Conservation (phyloP, 2,888 invertebrate genomes). For the Germaria angustata region DNA sequence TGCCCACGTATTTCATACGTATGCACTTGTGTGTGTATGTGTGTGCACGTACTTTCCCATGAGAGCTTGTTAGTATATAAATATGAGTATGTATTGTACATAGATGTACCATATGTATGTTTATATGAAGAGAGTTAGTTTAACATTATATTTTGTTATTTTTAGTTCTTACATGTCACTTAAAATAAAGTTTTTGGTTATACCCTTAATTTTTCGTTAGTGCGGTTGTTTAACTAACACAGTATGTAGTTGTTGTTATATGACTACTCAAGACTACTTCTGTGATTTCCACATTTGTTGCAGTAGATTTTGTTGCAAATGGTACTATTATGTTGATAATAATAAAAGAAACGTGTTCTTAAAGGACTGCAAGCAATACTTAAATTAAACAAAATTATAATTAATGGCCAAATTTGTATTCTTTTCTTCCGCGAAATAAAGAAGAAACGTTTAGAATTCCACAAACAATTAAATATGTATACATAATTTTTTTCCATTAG, state of each 20-base stretch:
- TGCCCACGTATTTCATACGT: no score
- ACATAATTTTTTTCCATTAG: neutral
- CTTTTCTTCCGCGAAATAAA: no score
- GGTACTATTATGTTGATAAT: conserved; percentile 1
- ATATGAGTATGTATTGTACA: neutral
- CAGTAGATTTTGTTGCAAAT: conserved; percentile 6
- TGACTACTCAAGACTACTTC: conserved; percentile 54
- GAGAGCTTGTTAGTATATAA: neutral
- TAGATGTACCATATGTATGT: neutral
- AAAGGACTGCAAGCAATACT: conserved; percentile 31
- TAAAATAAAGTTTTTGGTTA: conserved; percentile 57
- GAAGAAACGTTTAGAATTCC: neutral
- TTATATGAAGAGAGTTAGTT: conserved; percentile 36
- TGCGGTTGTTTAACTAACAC: conserved; percentile 8
- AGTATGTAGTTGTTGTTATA: conserved; percentile 36
- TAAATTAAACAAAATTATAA: conserved; percentile 60
- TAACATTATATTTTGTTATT: conserved; percentile 46
- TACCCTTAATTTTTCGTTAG: conserved; percentile 24
- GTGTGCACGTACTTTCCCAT: neutral
- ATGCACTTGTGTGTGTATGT: conserved; percentile 40
- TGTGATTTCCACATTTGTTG: conserved; percentile 43
- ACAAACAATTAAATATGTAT: neutral
- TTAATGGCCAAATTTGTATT: conserved; percentile 55
- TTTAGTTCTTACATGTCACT: conserved; percentile 59
- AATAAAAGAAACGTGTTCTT: conserved; percentile 19